Evolutionary conservation across 1,140 invertebrate genomes (phyloP), one percentile per base, ranked within the genome.

Genomic region (Potamilus streckersoni): DNA sequence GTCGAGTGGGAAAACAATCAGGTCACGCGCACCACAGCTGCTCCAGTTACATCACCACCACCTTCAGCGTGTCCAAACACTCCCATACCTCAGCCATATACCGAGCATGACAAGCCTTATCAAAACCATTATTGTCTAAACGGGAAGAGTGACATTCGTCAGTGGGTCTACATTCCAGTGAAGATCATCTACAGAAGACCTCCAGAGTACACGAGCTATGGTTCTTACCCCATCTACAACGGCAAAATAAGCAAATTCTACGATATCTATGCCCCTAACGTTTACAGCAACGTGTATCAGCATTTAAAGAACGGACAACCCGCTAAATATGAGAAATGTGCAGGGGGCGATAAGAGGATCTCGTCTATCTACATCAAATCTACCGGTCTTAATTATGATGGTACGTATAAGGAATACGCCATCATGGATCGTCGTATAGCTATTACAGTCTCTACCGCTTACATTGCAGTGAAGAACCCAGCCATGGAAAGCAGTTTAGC

Each of bases 81-180:
- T 2, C 57, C 69, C 1, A 60, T 70, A n/a, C 2, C 17, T 13
- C 69, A 63, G 16, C 61, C n/a, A 20, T 59, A 70, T 5, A 11
- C 16, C 27, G 27, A 27, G 2, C 1, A 27, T 27, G 27, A 70
- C 20, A 72, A 56, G 57, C 70, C 79, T 6, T 74, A 69, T 59
- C 85, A n/a, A 80, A 87, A 65, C 80, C 27, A 27, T 2, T 27
- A 27, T 27, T 27, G 27, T 27, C 27, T 27, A 27, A 27, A 27
- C 27, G 27, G 82, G 14, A 68, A 69, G 57, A 84, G 82, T 74
- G 84, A 87, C 70, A 83, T 79, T 1, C 77, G 80, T 59, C 70
- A 82, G 59, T 87, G 86, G 86, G 82, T 83, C 13, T 84, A 85
- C 69, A 69, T 87, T 15, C 86, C 86, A 6, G 84, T 87, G 1